Conservation (phyloP, 2,888 invertebrate genomes). For the Adineta ricciae region DNA sequence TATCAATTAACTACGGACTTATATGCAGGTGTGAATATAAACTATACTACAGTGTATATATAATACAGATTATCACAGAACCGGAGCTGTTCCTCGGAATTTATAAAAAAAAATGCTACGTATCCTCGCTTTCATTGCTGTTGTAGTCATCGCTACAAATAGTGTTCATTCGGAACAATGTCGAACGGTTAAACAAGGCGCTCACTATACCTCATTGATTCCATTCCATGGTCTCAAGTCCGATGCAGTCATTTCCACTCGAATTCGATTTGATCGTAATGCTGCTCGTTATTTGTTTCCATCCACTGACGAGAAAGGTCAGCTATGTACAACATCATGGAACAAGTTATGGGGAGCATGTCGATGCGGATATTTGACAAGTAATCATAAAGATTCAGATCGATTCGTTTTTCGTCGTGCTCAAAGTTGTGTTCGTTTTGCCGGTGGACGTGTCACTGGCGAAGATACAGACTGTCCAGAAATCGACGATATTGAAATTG, state of each 20-base stretch:
- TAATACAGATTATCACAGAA: neutral
- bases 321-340: conserved; percentile 30
- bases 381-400: conserved; percentile 31
- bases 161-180: neutral
- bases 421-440: conserved; percentile 23
- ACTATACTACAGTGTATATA: neutral
- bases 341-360: conserved; percentile 30
- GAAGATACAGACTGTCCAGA: conserved; percentile 21
- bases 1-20: neutral
- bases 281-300: conserved; percentile 28
- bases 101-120: neutral
- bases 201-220: conserved; percentile 6
- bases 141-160: neutral
- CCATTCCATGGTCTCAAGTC: neutral
- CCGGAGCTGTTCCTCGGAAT: neutral
- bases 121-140: neutral
- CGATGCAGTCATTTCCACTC: neutral
- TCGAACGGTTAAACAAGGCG: neutral
- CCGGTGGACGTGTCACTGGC: neutral
- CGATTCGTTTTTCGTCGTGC: conserved; percentile 28
- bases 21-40: neutral
- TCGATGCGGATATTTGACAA: conserved; percentile 30
- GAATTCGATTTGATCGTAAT: conserved; percentile 23
- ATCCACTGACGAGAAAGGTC: conserved; percentile 17
- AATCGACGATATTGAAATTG: conserved; percentile 25